Base-by-base conservation (phyloP, 2,888 invertebrate genomes). In the Leptinotarsa juncta region DNA sequence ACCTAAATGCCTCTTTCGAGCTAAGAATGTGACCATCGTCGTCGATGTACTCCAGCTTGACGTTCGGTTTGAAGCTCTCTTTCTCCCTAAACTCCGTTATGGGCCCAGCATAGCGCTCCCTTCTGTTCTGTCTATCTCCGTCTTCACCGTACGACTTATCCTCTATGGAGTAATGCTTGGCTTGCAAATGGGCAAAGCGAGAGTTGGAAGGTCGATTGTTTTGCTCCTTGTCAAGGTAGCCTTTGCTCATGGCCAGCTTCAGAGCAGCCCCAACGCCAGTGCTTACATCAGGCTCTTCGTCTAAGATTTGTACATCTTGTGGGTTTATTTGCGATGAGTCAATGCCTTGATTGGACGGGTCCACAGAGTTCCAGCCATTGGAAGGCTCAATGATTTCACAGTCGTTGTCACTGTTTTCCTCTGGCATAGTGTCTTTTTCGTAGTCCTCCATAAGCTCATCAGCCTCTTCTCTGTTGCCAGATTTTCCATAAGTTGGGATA, bases 41-140 rank as follows among this genome's bases (percentile, higher is more conserved):
- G 89, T 99, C 99, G 79, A 97, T 96, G 88, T 99, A 99, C 86
- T 98, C 97, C 83, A 99, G 89, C 88, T 97, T 97, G 55, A 98
- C 95, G 87, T 95, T 96, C 1, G 98, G 98, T 84, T 96, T 95
- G 88, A 97, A 98, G 75, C 91, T 90, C 70, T 94, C 93, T 87
- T 96, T 97, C 87, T 99, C 97, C 85, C 94, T 95, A 89, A 99
- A 99, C 76, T 98, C 97, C 77, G 92, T 92, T 71, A 96, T 93
- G 48, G 97, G 97, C 0, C 97, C 98, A 74, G 92, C 84, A 91
- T 92, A 90, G 92, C 95, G 80, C 94, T 90, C 50, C 91, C 94
- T 90, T 42, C 92, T 91, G 16, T 82, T 81, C 20, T 84, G 84
- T 4, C 93, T 92, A 84, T 96, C 95, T 83, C 81, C 81, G 23